Conservation (phyloP, 2,797 vertebrate genomes). For the Darevskia nairensis region DNA sequence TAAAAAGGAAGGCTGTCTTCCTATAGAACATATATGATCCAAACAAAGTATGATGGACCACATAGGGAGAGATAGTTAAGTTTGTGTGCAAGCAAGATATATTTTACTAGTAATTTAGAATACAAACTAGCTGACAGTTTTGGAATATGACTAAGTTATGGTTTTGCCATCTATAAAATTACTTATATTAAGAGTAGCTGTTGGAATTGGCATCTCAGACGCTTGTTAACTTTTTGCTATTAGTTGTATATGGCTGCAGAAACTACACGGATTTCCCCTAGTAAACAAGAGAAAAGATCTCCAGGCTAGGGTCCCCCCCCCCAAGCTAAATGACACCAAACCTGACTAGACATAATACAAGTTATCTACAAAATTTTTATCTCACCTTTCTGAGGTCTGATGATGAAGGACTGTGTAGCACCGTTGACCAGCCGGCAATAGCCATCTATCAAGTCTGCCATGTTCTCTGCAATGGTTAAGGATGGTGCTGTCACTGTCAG, state of each 20-base stretch:
- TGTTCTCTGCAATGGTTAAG: slow-evolving; percentile 95
- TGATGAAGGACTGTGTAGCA: slow-evolving; percentile 91
- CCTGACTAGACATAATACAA: fast-evolving
- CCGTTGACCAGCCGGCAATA: slow-evolving; percentile 94
- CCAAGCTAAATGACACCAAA: background rate
- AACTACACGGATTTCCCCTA: background rate
- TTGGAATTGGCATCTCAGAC: background rate
- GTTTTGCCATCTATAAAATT: background rate
- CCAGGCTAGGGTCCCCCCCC: background rate
- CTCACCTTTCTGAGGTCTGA: slow-evolving; percentile 95
- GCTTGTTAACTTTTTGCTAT: background rate
- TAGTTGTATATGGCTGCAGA: fast-evolving
- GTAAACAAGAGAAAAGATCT: background rate
- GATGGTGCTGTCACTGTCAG: slow-evolving; percentile 96
- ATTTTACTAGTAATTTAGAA: background rate
- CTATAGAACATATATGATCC: background rate
- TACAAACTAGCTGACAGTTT: background rate
- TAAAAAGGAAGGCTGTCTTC: background rate
- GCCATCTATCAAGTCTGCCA: slow-evolving; percentile 97
- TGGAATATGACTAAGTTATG: background rate
- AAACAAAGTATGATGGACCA: background rate
- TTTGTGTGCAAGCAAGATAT: too few species aligned
- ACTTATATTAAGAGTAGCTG: background rate
- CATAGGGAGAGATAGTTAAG: too few species aligned
- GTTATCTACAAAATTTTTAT: background rate